Conservation (phyloP, 2,113 vertebrate genomes). For the Gavialis gangeticus region DNA sequence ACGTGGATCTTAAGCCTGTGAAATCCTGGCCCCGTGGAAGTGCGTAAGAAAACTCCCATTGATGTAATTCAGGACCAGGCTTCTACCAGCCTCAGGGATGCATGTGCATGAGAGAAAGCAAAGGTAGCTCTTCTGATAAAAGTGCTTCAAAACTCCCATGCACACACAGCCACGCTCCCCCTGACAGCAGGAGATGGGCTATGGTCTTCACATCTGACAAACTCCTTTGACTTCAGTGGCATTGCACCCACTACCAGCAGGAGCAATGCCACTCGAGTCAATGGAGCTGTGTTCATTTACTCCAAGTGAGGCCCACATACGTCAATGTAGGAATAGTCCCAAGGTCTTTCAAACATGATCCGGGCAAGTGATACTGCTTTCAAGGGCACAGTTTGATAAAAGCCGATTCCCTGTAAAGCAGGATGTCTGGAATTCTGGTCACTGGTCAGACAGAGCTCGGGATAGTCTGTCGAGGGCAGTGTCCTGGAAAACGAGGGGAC, state of each 20-base stretch:
- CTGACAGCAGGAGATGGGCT: background rate
- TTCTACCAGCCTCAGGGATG: slow-evolving; percentile 25
- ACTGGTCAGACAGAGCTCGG: slow-evolving; percentile 16
- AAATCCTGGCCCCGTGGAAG: slow-evolving; percentile 59
- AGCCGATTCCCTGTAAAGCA: slow-evolving; percentile 22
- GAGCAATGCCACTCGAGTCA: background rate
- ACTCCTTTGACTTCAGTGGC: background rate
- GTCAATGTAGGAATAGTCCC: slow-evolving; percentile 11
- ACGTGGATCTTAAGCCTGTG: slow-evolving; percentile 14
- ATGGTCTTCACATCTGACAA: slow-evolving; percentile 1
- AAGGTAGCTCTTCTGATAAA: slow-evolving; percentile 27
- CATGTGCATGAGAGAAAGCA: slow-evolving; percentile 16
- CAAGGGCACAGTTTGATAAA: slow-evolving; percentile 14
- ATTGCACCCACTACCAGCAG: background rate
- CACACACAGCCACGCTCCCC: background rate
- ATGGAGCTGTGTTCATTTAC: background rate
- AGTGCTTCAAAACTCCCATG: slow-evolving; percentile 40
- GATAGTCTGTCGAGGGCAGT: background rate
- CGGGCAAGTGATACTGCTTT: slow-evolving; percentile 3
- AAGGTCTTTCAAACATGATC: slow-evolving; percentile 1
- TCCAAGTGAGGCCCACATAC: slow-evolving; percentile 3
- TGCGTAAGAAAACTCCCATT: slow-evolving; percentile 12
- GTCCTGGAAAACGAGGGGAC: background rate
- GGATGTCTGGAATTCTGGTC: background rate
- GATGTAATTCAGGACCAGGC: slow-evolving; percentile 54